Evolutionary conservation across 2,888 invertebrate species (phyloP).

Genomic region (Eristalinus sepulchralis): DNA sequence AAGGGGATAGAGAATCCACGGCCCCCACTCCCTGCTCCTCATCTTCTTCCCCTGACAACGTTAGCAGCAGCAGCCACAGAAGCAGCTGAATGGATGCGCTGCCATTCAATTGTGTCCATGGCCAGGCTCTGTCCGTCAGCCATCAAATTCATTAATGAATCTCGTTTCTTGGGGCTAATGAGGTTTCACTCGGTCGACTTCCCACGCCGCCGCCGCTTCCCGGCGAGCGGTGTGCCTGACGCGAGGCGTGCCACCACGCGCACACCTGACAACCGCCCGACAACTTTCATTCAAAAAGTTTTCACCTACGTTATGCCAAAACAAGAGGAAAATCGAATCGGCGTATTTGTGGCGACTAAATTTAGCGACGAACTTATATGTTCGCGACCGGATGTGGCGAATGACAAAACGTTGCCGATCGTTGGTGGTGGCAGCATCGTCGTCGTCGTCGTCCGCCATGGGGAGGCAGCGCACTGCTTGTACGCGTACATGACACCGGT

Average conservation of each 20-base stretch:
- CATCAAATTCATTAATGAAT: constrained; percentile 60
- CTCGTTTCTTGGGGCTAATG: constrained; percentile 16
- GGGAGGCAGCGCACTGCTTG: not conserved
- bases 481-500: constrained; percentile 38
- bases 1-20: not conserved
- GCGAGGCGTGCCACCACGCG: constrained; percentile 18
- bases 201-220: constrained; percentile 1
- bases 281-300: constrained; percentile 65
- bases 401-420: constrained; percentile 60
- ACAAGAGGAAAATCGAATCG: constrained; percentile 30
- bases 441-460: constrained; percentile 36
- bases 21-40: not conserved
- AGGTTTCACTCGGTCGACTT: constrained; percentile 31
- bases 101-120: constrained; percentile 34
- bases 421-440: constrained; percentile 20
- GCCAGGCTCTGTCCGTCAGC: constrained; percentile 45
- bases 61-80: no score
- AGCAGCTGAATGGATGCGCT: constrained; percentile 1
- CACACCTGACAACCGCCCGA: constrained; percentile 54
- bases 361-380: constrained; percentile 63
- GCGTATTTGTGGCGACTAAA: constrained; percentile 56
- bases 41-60: not conserved
- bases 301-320: constrained; percentile 62
- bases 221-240: no score
- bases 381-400: constrained; percentile 65